Percentiles rank a stretch among this genome's conserved stretches.
These are phyloP conservation scores for Oceanites oceanicus DNA, from an alignment of 2,113 vertebrate genomes.

Conservation along the genomic window DNA sequence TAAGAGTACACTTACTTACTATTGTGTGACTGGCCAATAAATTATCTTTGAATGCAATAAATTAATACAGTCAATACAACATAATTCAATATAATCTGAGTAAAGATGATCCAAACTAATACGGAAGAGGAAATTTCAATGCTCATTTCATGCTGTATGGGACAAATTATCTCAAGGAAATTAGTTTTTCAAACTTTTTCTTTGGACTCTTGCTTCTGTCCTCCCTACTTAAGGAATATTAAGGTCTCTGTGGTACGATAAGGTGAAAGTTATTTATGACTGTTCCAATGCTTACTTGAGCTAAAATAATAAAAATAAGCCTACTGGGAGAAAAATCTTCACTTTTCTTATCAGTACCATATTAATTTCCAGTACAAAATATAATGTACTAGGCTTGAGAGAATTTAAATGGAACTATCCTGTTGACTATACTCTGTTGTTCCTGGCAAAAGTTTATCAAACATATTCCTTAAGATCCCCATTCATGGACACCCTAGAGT, in stretches of 20 bases:
- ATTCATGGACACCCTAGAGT: not conserved
- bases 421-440: not conserved
- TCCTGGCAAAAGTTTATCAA: not conserved
- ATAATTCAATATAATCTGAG: not conserved
- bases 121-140: not conserved
- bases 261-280: not conserved
- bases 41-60: not conserved
- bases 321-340: not conserved
- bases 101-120: not conserved
- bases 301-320: not conserved
- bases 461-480: not conserved
- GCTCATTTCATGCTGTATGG: not conserved
- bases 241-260: not conserved
- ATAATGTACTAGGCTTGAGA: not conserved
- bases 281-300: not conserved
- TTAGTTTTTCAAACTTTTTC: not conserved
- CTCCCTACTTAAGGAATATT: not conserved
- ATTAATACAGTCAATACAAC: not conserved
- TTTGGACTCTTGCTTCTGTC: not conserved
- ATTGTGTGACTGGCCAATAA: not conserved
- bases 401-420: not conserved
- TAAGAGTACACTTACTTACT: not conserved
- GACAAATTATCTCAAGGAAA: not conserved
- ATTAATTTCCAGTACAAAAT: not conserved
- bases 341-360: not conserved